phyloP scores from a whole-genome alignment of 2,888 invertebrate genomes.

The Nomada goodeniana region DNA sequence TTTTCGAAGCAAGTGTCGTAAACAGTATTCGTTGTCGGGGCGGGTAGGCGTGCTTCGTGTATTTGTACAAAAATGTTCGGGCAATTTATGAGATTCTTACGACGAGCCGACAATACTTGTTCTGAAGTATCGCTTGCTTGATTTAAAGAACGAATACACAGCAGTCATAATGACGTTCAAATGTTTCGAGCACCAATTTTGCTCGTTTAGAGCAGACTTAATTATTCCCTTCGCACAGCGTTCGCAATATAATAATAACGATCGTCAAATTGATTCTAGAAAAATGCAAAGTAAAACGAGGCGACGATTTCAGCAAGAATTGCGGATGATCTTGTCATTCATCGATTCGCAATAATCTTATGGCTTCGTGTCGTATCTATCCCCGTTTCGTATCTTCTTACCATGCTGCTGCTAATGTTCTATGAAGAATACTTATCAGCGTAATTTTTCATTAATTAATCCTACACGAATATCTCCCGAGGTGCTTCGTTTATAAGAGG shows the following conservation, averaged over 20 bases:
- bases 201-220: too few relatives aligned
- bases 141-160: background rate
- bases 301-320: too few relatives aligned
- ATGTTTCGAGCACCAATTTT: too few relatives aligned
- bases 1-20: background rate
- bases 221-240: too few relatives aligned
- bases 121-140: background rate
- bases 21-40: background rate
- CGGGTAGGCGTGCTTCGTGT: background rate
- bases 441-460: slow-evolving; percentile 13
- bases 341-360: too few relatives aligned
- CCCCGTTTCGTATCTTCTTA: background rate
- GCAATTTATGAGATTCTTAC: background rate
- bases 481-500: slow-evolving; percentile 27
- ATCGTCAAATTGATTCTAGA: too few relatives aligned
- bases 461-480: background rate
- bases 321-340: background rate
- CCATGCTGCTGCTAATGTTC: background rate
- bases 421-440: background rate
- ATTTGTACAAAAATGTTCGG: background rate
- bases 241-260: too few relatives aligned
- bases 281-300: too few relatives aligned
- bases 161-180: too few relatives aligned
- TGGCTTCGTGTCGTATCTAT: background rate
- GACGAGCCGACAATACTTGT: background rate